Evolutionary conservation across 1,140 invertebrate species (phyloP), one percentile per base, ranked within the genome.

Genomic region (Drosophila navojoa): DNA sequence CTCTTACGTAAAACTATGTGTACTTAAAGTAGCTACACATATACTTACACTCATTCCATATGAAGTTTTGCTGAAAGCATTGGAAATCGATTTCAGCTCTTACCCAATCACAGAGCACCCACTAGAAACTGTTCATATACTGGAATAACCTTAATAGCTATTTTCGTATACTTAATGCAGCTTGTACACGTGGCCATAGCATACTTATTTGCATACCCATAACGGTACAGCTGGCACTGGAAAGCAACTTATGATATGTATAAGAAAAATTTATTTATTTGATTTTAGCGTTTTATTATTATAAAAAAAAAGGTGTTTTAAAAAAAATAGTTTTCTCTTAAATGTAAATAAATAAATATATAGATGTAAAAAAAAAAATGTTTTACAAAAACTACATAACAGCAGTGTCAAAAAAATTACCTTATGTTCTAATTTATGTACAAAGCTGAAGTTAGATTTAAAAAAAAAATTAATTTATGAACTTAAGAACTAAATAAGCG

Each of bases 401-500:
- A 84, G 86, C 86, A 85, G 81, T 52, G 4, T 57, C 74, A 79
- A 82, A 89, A 79, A 57, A 42, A 32, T 32, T 5, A 22, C 25
- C 19, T 66, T 59, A 29, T 16, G 11, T 27, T 16, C 29, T 71
- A 49, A 42, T 44, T 67, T 66, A 71, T 75, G 59, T 68, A 70
- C 66, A 60, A 50, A 6, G 32, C 32, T 27, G 42, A 44, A 16
- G 27, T 27, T 27, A n/a, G 0, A 13, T 13, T 25, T 1, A 61
- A 60, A 60, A 75, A 68, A 53, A 42, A 55, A 25, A 38, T 32
- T 49, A n/a, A 38, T 68, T 69, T 59, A 52, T 29, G 1, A 55
- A 54, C 73, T 81, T 91, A 91, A 73, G 59, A 89, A 86, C 86
- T 91, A 91, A 74, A 47, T 89, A 91, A 91, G 90, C 90, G 90